These are phyloP conservation scores for Centropus bengalensis DNA, from an alignment of 2,113 vertebrate species.

Conservation along the genomic window DNA sequence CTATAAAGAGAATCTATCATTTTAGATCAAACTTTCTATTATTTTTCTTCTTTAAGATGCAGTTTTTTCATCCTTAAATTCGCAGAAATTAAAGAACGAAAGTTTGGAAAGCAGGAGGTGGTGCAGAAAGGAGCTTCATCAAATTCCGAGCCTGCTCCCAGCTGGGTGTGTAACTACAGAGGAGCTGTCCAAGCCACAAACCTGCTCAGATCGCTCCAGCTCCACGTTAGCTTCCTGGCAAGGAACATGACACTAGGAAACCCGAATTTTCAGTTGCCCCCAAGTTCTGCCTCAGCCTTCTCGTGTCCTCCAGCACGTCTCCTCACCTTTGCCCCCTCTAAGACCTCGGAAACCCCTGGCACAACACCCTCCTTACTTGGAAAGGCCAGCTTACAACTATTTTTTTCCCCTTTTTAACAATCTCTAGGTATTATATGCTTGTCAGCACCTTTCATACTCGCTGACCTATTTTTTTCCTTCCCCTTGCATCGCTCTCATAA, in stretches of 20 bases:
- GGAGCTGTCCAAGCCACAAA: neutral
- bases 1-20: neutral
- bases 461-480: neutral
- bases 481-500: neutral
- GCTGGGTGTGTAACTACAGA: rapidly evolving
- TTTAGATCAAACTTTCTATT: neutral
- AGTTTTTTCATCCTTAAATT: neutral
- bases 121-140: neutral
- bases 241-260: rapidly evolving
- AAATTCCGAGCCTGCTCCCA: rapidly evolving
- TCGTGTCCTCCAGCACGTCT: neutral
- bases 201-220: rapidly evolving
- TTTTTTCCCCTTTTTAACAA: neutral
- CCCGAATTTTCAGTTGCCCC: neutral
- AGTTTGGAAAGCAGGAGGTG: rapidly evolving
- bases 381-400: neutral
- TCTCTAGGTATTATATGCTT: neutral
- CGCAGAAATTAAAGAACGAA: rapidly evolving
- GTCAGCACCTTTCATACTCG: slow-evolving; percentile 34
- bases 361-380: neutral
- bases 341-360: neutral
- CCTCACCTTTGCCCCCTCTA: neutral
- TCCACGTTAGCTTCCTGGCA: neutral
- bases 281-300: too few species aligned
- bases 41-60: neutral